These are phyloP conservation scores for Meghimatium bilineatum DNA, from an alignment of 2,888 invertebrate genomes.

Conservation along the genomic window DNA sequence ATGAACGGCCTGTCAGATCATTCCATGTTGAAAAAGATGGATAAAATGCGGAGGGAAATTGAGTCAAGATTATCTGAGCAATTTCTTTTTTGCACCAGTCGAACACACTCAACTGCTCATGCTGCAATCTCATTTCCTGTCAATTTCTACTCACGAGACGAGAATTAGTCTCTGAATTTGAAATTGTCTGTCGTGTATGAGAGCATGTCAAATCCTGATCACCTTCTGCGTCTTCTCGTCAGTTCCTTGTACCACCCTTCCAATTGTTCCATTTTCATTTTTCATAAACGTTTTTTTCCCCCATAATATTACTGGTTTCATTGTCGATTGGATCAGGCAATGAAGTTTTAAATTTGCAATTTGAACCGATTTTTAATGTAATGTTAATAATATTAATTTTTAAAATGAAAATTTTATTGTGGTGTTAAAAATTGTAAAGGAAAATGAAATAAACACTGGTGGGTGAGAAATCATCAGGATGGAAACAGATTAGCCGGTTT, in stretches of 20 bases:
- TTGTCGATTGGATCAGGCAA: not conserved
- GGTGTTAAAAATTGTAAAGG: not conserved
- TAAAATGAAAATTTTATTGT: not conserved
- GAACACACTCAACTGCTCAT: constrained; percentile 5
- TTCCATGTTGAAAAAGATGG: not conserved
- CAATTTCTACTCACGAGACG: constrained; percentile 16
- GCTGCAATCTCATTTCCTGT: constrained; percentile 22
- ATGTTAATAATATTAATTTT: not conserved
- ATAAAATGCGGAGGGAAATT: not conserved
- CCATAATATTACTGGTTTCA: not conserved
- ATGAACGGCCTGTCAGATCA: not conserved
- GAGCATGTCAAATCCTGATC: not conserved
- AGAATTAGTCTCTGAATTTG: constrained; percentile 18
- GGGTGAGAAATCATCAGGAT: not conserved
- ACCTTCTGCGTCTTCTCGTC: not conserved
- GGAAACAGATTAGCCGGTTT: too few species aligned
- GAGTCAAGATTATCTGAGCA: constrained; percentile 24
- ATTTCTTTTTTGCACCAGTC: constrained; percentile 23
- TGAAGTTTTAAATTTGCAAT: not conserved
- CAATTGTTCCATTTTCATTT: not conserved
- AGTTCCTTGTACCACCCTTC: not conserved
- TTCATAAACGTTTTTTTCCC: not conserved
- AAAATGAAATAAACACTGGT: not conserved
- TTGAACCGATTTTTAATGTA: not conserved
- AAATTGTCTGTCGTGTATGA: not conserved